Evolutionary conservation across 2,888 invertebrate species (phyloP), one percentile per base, ranked within the genome.

Genomic region (Brenthis hecate): DNA sequence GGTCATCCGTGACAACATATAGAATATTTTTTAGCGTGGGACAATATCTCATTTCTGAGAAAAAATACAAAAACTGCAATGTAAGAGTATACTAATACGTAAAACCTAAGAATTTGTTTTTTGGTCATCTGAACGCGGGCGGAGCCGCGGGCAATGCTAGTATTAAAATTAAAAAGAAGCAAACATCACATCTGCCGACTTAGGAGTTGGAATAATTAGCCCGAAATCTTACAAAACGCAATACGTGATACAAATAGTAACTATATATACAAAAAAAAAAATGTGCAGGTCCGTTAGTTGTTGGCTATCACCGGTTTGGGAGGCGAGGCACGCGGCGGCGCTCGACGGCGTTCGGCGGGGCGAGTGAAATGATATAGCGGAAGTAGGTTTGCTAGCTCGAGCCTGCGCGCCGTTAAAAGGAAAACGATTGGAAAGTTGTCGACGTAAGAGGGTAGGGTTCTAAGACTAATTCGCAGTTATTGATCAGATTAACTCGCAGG

Each of bases 311-410:
- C 51, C 50, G 55, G 60, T 36, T 63, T 71, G 48, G 13, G 54
- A 71, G 48, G 63, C 69, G 58, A 65, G 50, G 68, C 73, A 73
- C 73, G 65, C 55, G 23, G 61, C 36, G 36, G 8, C 36, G 36
- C 8, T 6, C 36, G 13, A 50, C 69, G 48, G 58, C 69, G 58
- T 58, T 3, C 28, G 28, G 28, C 28, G 65, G 48, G 36, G 63
- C 58, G 23, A 68, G 71, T 48, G 73, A 73, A 73, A 72, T 73
- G 65, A 48, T 69, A 74, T 68, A 64, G 67, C 72, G 69, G 71
- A 72, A 73, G 71, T 69, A 6, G 48, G 28, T 50, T 64, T 43
- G 53, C 19, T 64, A 32, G 57, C n/a, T 13, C 48, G 11, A n/a
- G 55, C 47, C 47, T n/a, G 53, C 43, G 47, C 55, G 14, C 60